Base-by-base conservation (phyloP, 2,888 invertebrate genomes). In the Nezara viridula region DNA sequence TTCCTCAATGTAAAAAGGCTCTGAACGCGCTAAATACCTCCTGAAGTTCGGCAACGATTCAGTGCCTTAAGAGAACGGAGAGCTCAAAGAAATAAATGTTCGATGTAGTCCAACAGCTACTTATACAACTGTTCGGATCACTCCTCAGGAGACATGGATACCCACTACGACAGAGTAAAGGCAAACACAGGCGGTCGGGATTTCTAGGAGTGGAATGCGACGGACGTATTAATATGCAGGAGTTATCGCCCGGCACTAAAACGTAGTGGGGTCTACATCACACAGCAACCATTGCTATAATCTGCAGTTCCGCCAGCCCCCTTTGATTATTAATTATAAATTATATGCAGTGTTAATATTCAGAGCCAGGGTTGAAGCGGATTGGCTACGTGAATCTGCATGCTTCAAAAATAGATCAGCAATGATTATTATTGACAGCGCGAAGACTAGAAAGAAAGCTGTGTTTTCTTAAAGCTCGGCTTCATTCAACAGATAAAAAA, bases 271-370 rank as follows among this genome's bases (percentile, higher is more conserved):
- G 37, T 37, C 66, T 37, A 73, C 66, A 73, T 37, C 66, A 37
- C 66, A 73, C 37, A 32, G 66, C 27, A 73, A 37, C 66, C 66
- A 73, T 37, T 19, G 66, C 32, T 32, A 19, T 37, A 37, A 73
- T 73, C 66, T 73, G 32, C 66, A 73, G 66, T 73, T 37, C 32
- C 66, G 32, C 19, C 32, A 0, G 19, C 32, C 32, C 27, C 37
- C 66, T 73, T 37, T 37, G 66, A 73, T 73, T 73, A 73, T 73
- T 37, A 73, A 73, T 73, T 37, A n/a, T 73, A 73, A 1, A 73
- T 37, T 19, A 73, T 73, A 73, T 73, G 37, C 66, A 19, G 19
- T 16, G 1, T 66, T 66, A 73, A 7, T 73, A 73, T 73, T 73
- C 66, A 27, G 10, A 7, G 32, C 32, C 66, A 73, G 32, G 1